Conservation (phyloP, 2,113 vertebrate genomes). For the Bubalus kerabau region DNA sequence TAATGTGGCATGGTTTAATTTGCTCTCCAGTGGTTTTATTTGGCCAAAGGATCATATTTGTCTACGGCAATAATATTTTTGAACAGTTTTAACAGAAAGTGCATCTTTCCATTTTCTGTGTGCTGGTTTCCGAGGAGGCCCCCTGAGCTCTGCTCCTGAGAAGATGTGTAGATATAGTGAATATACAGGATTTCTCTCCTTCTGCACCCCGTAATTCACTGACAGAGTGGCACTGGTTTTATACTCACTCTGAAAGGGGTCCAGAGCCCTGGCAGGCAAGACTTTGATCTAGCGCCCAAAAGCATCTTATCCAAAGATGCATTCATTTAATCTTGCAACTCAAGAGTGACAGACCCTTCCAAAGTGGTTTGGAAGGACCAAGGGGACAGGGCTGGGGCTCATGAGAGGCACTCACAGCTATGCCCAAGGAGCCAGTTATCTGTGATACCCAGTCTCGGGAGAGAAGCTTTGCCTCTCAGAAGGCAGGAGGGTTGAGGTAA, state of each 20-base stretch:
- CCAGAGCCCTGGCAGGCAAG: neutral
- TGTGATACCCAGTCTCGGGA: slow-evolving; percentile 31
- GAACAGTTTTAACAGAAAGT: slow-evolving; percentile 46
- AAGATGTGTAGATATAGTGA: neutral
- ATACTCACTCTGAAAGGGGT: slow-evolving; percentile 20
- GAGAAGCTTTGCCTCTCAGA: neutral
- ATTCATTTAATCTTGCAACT: slow-evolving; percentile 64
- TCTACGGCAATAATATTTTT: slow-evolving; percentile 19
- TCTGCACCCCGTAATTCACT: neutral
- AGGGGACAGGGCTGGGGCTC: neutral
- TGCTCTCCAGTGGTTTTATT: slow-evolving; percentile 38
- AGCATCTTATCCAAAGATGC: slow-evolving; percentile 44
- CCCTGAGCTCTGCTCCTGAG: neutral
- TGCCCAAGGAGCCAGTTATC: slow-evolving; percentile 47
- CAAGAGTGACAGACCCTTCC: slow-evolving; percentile 34
- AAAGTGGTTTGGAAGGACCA: neutral
- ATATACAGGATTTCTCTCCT: neutral
- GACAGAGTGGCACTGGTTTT: neutral
- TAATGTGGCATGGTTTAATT: slow-evolving; percentile 36
- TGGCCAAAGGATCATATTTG: slow-evolving; percentile 28
- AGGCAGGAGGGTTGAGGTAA: neutral
- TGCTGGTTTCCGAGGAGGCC: neutral
- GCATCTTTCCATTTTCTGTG: slow-evolving; percentile 22
- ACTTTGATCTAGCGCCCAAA: slow-evolving; percentile 21
- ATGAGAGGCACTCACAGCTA: neutral